phyloP scores from a whole-genome alignment of 2,888 invertebrate species.

The Xestia rhomboidea region DNA sequence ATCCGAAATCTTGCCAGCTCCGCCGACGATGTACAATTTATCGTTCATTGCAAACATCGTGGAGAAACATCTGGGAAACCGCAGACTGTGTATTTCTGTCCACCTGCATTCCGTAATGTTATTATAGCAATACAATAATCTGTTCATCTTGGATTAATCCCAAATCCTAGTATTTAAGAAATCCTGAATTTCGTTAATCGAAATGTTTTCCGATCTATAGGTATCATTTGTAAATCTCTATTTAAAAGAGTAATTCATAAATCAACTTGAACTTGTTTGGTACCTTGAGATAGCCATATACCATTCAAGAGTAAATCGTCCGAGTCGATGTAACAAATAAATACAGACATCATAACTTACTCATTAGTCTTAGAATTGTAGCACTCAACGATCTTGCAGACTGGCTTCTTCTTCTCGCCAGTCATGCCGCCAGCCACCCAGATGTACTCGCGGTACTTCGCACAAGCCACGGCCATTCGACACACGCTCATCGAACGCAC shows the following conservation, averaged over 20 bases:
- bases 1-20: slow-evolving; percentile 90
- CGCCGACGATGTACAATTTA: slow-evolving; percentile 92
- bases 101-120: slow-evolving; percentile 81
- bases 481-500: slow-evolving; percentile 91
- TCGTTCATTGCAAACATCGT: slow-evolving; percentile 90
- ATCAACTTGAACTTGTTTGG: not conserved
- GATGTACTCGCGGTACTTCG: slow-evolving; percentile 92
- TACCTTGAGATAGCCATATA: not conserved
- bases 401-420: slow-evolving; percentile 89
- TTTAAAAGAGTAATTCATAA: not conserved
- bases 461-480: slow-evolving; percentile 91
- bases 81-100: slow-evolving; percentile 89
- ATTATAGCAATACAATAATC: not conserved
- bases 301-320: too few relatives aligned
- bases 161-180: not conserved
- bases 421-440: slow-evolving; percentile 94
- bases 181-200: not conserved
- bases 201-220: not conserved
- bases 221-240: not conserved
- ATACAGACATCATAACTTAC: slow-evolving; percentile 77
- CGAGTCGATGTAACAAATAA: not conserved
- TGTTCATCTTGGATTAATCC: slow-evolving; percentile 1
- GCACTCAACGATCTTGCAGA: slow-evolving; percentile 91
- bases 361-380: slow-evolving; percentile 91
- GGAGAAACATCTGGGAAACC: slow-evolving; percentile 90